Conservation (phyloP, 2,113 vertebrate genomes). For the Tragelaphus buxtoni region DNA sequence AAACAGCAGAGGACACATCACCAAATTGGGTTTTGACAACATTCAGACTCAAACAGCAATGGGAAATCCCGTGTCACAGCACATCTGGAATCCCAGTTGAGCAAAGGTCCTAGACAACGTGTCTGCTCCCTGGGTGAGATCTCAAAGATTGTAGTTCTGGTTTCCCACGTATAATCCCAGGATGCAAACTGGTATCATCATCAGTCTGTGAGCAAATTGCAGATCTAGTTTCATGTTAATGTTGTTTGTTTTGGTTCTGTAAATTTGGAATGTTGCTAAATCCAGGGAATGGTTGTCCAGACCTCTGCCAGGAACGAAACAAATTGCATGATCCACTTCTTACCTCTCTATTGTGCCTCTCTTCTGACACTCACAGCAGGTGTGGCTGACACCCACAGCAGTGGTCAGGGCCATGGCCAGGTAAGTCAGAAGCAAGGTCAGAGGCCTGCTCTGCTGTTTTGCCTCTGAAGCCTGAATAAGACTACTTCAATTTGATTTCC, state of each 20-base stretch:
- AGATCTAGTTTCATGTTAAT: background rate
- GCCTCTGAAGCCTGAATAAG: background rate
- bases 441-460: background rate
- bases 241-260: background rate
- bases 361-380: background rate
- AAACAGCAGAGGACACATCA: background rate
- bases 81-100: background rate
- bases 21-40: background rate
- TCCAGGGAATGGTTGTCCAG: background rate
- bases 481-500: background rate
- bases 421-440: background rate
- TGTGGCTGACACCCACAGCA: background rate
- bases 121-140: background rate
- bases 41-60: background rate
- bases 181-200: background rate
- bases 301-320: background rate
- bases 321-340: background rate
- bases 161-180: background rate
- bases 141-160: background rate
- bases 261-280: background rate
- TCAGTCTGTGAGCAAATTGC: background rate
- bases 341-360: background rate
- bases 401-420: background rate
- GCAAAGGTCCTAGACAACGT: background rate
- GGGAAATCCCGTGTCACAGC: background rate